Conservation (phyloP, 2,113 vertebrate species). For the Ibidorhyncha struthersii region DNA sequence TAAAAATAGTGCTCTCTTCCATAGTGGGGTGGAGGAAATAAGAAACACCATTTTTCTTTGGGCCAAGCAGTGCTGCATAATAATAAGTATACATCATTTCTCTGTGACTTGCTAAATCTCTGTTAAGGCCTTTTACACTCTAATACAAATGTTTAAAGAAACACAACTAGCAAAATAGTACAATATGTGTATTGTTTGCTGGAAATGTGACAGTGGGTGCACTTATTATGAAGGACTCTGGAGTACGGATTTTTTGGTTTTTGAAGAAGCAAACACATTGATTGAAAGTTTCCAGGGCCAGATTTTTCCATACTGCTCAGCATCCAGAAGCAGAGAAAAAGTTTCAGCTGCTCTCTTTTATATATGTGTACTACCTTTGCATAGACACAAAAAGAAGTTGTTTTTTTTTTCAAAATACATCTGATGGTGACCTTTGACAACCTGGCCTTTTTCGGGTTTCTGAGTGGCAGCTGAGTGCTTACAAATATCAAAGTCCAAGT, state of each 20-base stretch:
- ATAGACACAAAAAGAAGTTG: neutral
- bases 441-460: neutral
- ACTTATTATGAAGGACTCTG: neutral
- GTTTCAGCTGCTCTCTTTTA: neutral
- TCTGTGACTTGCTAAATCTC: neutral
- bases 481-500: neutral
- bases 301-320: neutral
- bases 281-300: neutral
- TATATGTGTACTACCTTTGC: neutral
- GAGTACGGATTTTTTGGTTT: neutral
- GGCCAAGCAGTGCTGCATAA: neutral
- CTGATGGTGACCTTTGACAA: neutral
- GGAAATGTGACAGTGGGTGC: neutral
- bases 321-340: neutral
- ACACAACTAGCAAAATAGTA: neutral
- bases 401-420: neutral
- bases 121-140: neutral
- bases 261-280: neutral
- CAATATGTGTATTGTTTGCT: neutral
- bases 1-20: neutral
- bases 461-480: neutral
- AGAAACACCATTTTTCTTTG: neutral
- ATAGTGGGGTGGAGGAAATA: neutral
- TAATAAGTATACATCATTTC: neutral
- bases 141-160: neutral